These are phyloP conservation scores for Dinoponera quadriceps DNA, from an alignment of 1,140 invertebrate genomes.

Conservation along the genomic window DNA sequence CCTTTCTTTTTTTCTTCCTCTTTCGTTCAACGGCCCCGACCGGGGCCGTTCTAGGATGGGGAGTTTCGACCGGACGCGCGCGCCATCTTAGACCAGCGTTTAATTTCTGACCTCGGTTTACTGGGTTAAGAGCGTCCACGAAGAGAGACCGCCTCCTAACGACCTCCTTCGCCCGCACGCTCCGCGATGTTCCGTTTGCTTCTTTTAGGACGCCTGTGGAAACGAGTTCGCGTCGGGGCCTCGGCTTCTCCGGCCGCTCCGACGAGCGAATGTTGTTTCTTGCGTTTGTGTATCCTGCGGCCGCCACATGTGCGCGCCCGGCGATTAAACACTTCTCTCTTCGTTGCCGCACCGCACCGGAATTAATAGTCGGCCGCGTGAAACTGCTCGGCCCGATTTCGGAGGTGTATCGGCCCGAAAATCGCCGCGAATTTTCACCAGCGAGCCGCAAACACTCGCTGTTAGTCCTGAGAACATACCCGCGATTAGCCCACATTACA, in stretches of 20 bases:
- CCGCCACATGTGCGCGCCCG: not conserved
- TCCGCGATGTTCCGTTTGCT: slow-evolving; percentile 8
- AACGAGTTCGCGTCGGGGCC: slow-evolving; percentile 21
- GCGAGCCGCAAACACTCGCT: no score
- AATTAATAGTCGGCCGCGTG: not conserved
- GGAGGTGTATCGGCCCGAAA: not conserved
- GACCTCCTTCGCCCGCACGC: slow-evolving; percentile 32
- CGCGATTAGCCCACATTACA: no score
- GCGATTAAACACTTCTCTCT: slow-evolving; percentile 18
- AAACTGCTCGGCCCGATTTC: not conserved
- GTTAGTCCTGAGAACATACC: no score
- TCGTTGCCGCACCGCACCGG: no score
- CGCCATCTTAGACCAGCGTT: slow-evolving; percentile 31
- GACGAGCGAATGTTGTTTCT: not conserved
- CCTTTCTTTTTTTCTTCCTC: no score
- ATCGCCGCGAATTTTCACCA: no score
- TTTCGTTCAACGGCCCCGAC: not conserved
- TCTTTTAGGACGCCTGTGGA: slow-evolving; percentile 46
- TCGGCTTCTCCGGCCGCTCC: not conserved
- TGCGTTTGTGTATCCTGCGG: slow-evolving; percentile 7
- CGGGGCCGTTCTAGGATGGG: not conserved
- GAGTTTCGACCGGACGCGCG: slow-evolving; percentile 14
- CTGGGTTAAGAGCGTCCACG: slow-evolving; percentile 49
- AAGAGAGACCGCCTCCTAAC: slow-evolving; percentile 20
- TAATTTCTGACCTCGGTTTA: slow-evolving; percentile 49